A percentile compares a stretch with the other conserved stretches of the same genome.
These are phyloP conservation scores for Bostrychus sinensis DNA, from an alignment of 2,113 vertebrate species.

Conservation along the genomic window DNA sequence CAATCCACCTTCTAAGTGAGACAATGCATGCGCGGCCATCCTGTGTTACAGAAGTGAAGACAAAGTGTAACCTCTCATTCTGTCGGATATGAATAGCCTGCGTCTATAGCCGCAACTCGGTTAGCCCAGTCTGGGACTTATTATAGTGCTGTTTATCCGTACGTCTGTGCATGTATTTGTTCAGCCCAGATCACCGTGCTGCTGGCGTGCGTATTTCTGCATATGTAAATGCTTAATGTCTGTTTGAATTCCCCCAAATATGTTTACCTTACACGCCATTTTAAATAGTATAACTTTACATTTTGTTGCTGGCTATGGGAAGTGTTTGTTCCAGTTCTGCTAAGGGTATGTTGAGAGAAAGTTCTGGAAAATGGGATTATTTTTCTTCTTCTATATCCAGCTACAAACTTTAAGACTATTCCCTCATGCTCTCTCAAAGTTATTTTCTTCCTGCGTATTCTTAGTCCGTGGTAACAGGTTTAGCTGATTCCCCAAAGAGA, in stretches of 20 bases:
- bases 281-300: constrained; percentile 66
- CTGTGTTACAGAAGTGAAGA: constrained; percentile 59
- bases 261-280: constrained; percentile 62
- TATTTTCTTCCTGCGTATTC: constrained; percentile 48
- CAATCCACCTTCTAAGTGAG: constrained; percentile 36
- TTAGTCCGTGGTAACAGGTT: constrained; percentile 51
- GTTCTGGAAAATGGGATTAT: constrained; percentile 68
- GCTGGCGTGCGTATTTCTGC: constrained; percentile 45
- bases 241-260: constrained; percentile 49
- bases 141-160: constrained; percentile 79
- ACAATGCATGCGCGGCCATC: constrained; percentile 52
- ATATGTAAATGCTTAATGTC: constrained; percentile 64
- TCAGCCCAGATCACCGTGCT: constrained; percentile 60
- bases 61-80: constrained; percentile 79
- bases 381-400: constrained; percentile 31
- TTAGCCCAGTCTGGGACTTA: constrained; percentile 82
- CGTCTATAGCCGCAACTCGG: constrained; percentile 77
- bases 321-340: constrained; percentile 65
- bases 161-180: constrained; percentile 72
- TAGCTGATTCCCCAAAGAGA: constrained; percentile 41
- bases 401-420: constrained; percentile 15
- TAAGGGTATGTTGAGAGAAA: constrained; percentile 48
- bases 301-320: constrained; percentile 46
- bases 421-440: background rate
- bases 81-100: constrained; percentile 82